A percentile compares a stretch with the other conserved stretches of the same genome.
phyloP scores from a whole-genome alignment of 2,888 invertebrate genomes.

The Leucoma salicis region DNA sequence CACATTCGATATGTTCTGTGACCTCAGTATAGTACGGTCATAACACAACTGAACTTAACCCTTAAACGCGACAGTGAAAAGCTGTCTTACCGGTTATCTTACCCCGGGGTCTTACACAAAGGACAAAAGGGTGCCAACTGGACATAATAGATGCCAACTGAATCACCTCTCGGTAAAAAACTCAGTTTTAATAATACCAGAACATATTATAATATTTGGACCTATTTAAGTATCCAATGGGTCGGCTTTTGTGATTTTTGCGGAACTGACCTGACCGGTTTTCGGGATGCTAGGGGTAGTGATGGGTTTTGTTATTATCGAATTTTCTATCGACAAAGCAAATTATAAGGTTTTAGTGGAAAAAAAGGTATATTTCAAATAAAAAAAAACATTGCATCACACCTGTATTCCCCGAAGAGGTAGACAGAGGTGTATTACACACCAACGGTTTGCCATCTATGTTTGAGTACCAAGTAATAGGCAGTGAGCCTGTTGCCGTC shows the following conservation, averaged over 20 bases:
- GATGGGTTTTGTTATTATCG: constrained; percentile 17
- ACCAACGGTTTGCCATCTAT: too few relatives aligned
- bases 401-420: too few relatives aligned
- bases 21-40: constrained; percentile 53
- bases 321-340: constrained; percentile 27
- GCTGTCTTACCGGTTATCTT: constrained; percentile 82
- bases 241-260: constrained; percentile 69
- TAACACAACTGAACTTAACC: constrained; percentile 69
- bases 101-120: constrained; percentile 56
- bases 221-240: constrained; percentile 81
- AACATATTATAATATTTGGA: constrained; percentile 78
- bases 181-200: constrained; percentile 59
- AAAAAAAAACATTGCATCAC: too few relatives aligned
- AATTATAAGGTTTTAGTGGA: too few relatives aligned
- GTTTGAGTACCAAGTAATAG: too few relatives aligned
- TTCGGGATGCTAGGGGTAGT: constrained; percentile 44
- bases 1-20: not conserved
- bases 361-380: too few relatives aligned
- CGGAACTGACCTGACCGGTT: constrained; percentile 81
- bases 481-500: too few relatives aligned
- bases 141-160: constrained; percentile 60
- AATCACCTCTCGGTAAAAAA: constrained; percentile 51
- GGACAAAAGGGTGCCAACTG: constrained; percentile 70
- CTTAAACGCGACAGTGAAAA: constrained; percentile 65
- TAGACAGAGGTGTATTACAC: too few relatives aligned